Base-by-base conservation (phyloP, 2,888 invertebrate species). In the Drosophila leonis region DNA sequence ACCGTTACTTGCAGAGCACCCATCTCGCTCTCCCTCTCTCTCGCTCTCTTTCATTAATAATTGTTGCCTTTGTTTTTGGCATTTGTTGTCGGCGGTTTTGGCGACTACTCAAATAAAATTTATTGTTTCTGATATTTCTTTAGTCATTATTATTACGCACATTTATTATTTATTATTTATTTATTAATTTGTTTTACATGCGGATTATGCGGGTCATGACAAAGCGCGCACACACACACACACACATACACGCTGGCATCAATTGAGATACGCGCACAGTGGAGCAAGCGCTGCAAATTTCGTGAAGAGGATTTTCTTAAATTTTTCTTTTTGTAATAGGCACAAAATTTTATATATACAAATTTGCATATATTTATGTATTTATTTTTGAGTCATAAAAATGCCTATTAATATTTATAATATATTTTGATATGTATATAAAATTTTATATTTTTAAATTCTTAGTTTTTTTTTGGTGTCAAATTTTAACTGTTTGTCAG, bases 111-210 rank as follows among this genome's bases (percentile, higher is more conserved):
- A 86, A 83, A 83, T 86, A 83, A 72, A 82, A 83, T 83, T 83
- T 83, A 83, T 83, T 83, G 83, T 86, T 86, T 83, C 83, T 83
- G 83, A 86, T 83, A 86, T 83, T 86, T 83, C 83, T 86, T 83
- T 83, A 83, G 86, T 81, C 86, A 86, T 83, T 83, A 83, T 84
- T 87, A 82, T 80, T 75, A 73, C 82, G 82, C 80, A 83, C 78
- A 84, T 84, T 87, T 83, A 84, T 84, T 86, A 75, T 75, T 76
- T 77, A 77, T 77, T 78, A 77, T 77, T 78, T 78, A 78, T 78
- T 78, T 78, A 78, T 78, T 78, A 78, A 84, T 84, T 87, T 87
- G 87, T 82, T 86, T 86, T 83, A 74, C 77, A 80, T 78, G 78
- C 67, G 83, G 73, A 74, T 85, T 80, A 70, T 69, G 63, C 56